phyloP scores from a whole-genome alignment of 2,113 vertebrate genomes.

The Callionymus lyra region DNA sequence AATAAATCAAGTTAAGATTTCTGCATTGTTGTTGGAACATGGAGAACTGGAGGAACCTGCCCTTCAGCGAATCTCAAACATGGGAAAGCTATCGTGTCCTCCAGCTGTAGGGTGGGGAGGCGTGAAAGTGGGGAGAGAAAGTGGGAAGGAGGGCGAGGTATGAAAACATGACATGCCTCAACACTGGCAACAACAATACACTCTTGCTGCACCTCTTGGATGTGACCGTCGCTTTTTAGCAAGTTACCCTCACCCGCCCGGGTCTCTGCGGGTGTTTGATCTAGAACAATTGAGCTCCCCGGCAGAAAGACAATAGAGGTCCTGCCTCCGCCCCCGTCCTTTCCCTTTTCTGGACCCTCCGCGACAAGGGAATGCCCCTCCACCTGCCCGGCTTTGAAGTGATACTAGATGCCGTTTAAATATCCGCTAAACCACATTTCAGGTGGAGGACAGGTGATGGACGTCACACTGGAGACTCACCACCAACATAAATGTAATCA shows the following conservation, averaged over 20 bases:
- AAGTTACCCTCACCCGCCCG: constrained; percentile 25
- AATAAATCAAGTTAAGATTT: too few relatives aligned
- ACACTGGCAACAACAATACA: constrained; percentile 32
- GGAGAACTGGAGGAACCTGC: constrained; percentile 36
- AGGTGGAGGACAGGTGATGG: constrained; percentile 26
- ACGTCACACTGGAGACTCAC: constrained; percentile 10
- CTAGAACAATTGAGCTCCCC: constrained; percentile 45
- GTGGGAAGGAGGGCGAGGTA: constrained; percentile 37
- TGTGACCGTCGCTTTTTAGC: constrained; percentile 20
- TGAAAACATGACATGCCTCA: constrained; percentile 63
- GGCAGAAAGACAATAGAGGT: constrained; percentile 39
- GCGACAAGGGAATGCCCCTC: constrained; percentile 44
- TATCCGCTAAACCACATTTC: constrained; percentile 31
- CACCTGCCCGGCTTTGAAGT: constrained; percentile 53
- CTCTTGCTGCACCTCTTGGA: constrained; percentile 19
- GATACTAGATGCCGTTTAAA: constrained; percentile 47
- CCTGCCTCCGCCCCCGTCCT: constrained; percentile 24
- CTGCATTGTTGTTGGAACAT: background rate
- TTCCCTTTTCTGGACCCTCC: constrained; percentile 24
- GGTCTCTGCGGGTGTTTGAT: constrained; percentile 47
- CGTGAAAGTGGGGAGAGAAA: constrained; percentile 28
- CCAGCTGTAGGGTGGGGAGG: constrained; percentile 55
- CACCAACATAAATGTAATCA: too few relatives aligned
- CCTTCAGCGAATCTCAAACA: constrained; percentile 39
- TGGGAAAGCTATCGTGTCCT: constrained; percentile 56